Percentiles rank a stretch among this genome's conserved stretches.
Conservation (phyloP, 2,888 invertebrate species). For the Amaurobius ferox region DNA sequence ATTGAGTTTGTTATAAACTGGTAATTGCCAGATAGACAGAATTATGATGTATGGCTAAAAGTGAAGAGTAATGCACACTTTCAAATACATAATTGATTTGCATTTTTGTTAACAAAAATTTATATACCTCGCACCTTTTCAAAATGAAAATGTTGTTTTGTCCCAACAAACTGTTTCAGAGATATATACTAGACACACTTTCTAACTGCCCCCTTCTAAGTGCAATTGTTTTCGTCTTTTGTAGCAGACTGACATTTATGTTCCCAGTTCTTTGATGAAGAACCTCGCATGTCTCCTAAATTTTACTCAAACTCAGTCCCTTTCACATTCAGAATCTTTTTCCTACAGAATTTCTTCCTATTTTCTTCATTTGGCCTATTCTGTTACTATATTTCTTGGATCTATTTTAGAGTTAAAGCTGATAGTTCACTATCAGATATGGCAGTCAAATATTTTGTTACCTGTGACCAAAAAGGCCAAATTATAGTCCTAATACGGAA, state of each 20-base stretch:
- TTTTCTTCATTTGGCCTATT: slow-evolving; percentile 4
- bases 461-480: too few species aligned
- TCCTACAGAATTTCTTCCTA: not conserved
- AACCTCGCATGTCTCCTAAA: slow-evolving; percentile 52
- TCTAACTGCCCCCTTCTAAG: slow-evolving; percentile 28
- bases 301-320: slow-evolving; percentile 44
- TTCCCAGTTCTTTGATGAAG: slow-evolving; percentile 51
- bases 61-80: too few species aligned
- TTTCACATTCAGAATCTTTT: slow-evolving; percentile 12
- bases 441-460: too few species aligned
- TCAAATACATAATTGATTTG: too few species aligned
- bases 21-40: too few species aligned
- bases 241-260: slow-evolving; percentile 41
- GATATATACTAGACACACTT: slow-evolving; percentile 10
- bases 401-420: slow-evolving; percentile 3
- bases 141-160: too few species aligned
- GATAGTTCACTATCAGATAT: not conserved
- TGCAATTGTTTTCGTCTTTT: slow-evolving; percentile 32
- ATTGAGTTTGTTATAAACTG: too few species aligned
- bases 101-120: too few species aligned
- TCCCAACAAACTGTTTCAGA: too few species aligned
- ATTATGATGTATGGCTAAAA: too few species aligned
- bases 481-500: too few species aligned
- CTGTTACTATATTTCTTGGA: not conserved
- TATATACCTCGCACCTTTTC: too few species aligned